These are phyloP conservation scores for Tetragnatha versicolor DNA, from an alignment of 1,140 invertebrate genomes.

Conservation along the genomic window DNA sequence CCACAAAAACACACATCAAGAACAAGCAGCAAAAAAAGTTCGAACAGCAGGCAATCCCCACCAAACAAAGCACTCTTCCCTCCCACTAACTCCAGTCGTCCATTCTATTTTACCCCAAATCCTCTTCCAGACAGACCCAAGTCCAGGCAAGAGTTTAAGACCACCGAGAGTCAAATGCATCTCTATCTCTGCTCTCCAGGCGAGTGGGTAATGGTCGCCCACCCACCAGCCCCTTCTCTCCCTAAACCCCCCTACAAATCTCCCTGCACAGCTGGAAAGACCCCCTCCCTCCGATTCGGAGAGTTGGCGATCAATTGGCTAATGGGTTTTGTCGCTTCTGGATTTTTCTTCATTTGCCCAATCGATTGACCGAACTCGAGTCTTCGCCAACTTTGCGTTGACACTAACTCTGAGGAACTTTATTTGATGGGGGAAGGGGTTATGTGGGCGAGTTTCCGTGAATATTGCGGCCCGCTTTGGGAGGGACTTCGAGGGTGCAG, in stretches of 20 bases:
- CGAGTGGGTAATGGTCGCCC: background rate
- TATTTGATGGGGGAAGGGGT: background rate
- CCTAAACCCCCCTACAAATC: background rate
- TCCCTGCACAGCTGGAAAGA: background rate
- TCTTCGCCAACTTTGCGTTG: background rate
- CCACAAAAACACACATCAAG: too few species aligned
- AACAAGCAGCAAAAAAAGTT: too few species aligned
- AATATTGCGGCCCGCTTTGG: too few species aligned
- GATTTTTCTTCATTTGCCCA: conserved; percentile 16
- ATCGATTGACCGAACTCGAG: background rate
- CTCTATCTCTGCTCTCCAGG: background rate
- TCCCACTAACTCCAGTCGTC: too few species aligned
- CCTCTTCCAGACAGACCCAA: too few species aligned
- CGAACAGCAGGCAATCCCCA: too few species aligned
- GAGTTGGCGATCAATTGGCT: conserved; percentile 19
- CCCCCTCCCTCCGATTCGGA: background rate
- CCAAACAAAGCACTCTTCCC: too few species aligned
- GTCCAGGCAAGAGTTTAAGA: too few species aligned
- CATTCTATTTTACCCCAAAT: too few species aligned
- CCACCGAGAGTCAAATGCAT: too few species aligned
- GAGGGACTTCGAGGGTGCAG: too few species aligned
- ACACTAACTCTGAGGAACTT: background rate
- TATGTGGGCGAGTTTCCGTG: background rate
- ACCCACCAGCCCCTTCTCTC: background rate
- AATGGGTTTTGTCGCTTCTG: conserved; percentile 20